These are phyloP conservation scores for Actias luna DNA, from an alignment of 2,888 invertebrate species.

Conservation along the genomic window DNA sequence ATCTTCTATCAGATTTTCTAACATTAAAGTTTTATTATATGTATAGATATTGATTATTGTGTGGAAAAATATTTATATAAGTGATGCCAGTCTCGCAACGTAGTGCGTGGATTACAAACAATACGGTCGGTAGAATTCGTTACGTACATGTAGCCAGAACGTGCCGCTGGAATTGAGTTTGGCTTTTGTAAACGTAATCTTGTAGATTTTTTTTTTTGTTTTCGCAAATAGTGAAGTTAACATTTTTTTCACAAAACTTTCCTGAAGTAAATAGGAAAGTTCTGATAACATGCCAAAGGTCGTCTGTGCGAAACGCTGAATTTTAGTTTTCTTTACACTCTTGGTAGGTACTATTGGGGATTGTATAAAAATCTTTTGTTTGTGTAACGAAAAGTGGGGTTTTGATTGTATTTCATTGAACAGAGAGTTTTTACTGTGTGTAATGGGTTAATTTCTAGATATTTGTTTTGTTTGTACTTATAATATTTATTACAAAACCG, in stretches of 20 bases:
- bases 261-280: conserved; percentile 2
- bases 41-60: no score
- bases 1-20: no score
- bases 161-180: conserved; percentile 4
- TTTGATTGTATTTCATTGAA: no score
- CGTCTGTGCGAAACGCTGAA: background rate
- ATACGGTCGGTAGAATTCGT: background rate
- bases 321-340: background rate
- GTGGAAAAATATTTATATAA: no score
- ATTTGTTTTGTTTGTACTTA: no score
- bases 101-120: background rate
- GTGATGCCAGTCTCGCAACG: background rate
- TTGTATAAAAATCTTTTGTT: background rate
- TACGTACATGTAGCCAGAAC: background rate
- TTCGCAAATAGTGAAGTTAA: background rate
- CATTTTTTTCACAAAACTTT: background rate
- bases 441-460: no score
- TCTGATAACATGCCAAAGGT: background rate
- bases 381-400: background rate
- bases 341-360: background rate
- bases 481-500: no score
- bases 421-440: no score
- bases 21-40: no score
- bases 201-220: background rate
- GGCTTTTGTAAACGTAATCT: background rate